These are phyloP conservation scores for Spilarctia lutea DNA, from an alignment of 2,888 invertebrate species.

Conservation along the genomic window DNA sequence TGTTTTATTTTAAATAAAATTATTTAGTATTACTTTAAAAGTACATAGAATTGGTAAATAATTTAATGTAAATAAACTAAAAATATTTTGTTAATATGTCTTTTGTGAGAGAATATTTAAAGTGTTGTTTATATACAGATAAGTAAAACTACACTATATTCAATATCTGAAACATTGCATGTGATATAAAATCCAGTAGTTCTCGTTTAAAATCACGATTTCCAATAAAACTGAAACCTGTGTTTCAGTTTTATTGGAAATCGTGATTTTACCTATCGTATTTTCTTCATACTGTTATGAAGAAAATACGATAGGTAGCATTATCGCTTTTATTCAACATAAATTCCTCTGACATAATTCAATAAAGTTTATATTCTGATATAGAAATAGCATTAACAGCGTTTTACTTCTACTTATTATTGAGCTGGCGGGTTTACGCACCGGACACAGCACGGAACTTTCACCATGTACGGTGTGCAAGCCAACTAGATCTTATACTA, in stretches of 20 bases:
- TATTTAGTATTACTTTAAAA: too few relatives aligned
- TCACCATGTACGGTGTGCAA: constrained; percentile 8
- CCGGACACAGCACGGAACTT: constrained; percentile 13
- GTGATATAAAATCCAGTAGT: neutral
- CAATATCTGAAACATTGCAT: neutral
- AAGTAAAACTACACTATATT: neutral
- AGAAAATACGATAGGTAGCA: constrained; percentile 4
- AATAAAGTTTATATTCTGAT: neutral
- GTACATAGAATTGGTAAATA: neutral
- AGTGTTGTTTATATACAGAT: neutral
- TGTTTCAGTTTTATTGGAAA: too few relatives aligned
- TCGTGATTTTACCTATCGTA: too few relatives aligned
- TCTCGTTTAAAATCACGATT: neutral
- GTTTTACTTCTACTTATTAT: neutral
- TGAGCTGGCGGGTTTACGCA: neutral
- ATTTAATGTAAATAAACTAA: neutral
- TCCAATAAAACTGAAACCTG: neutral
- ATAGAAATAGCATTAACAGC: neutral
- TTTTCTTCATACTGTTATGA: too few relatives aligned
- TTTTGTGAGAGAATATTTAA: neutral
- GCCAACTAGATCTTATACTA: constrained; percentile 15
- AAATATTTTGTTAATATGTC: neutral
- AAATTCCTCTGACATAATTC: constrained; percentile 1
- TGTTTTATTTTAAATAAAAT: too few relatives aligned
- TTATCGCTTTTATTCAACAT: neutral